A percentile compares a stretch with the other conserved stretches of the same genome.
phyloP scores from a whole-genome alignment of 2,113 vertebrate genomes.

The Scomber scombrus region DNA sequence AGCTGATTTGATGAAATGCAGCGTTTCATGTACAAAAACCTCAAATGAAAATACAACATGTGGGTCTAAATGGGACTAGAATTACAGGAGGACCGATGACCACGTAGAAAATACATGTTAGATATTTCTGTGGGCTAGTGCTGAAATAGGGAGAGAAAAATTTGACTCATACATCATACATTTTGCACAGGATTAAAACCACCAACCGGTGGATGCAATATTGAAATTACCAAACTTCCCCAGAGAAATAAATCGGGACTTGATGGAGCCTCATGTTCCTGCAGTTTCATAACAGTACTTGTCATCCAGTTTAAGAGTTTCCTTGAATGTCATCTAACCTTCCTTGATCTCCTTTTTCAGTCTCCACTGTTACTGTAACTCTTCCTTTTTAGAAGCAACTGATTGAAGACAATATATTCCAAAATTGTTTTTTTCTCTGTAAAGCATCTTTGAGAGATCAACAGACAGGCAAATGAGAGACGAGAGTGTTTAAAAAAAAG shows the following conservation, averaged over 20 bases:
- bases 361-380: constrained; percentile 4
- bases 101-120: not conserved
- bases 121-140: not conserved
- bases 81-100: not conserved
- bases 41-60: not conserved
- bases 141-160: not conserved
- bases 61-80: not conserved
- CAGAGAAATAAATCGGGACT: not conserved
- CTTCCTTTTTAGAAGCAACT: constrained; percentile 18
- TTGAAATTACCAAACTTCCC: constrained; percentile 3
- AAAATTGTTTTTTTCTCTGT: constrained; percentile 45
- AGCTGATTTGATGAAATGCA: not conserved
- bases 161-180: not conserved
- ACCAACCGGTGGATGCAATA: not conserved
- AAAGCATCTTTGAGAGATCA: constrained; percentile 33
- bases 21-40: not conserved
- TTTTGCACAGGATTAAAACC: constrained; percentile 9
- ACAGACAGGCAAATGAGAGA: constrained; percentile 27
- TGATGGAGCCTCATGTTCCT: not conserved
- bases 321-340: not conserved
- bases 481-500: constrained; percentile 31
- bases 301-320: not conserved
- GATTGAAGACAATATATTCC: constrained; percentile 25
- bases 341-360: not conserved
- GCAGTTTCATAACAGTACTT: not conserved